Evolutionary conservation across 2,888 invertebrate genomes (phyloP).

Genomic region (Tenthredo scrophulariae): DNA sequence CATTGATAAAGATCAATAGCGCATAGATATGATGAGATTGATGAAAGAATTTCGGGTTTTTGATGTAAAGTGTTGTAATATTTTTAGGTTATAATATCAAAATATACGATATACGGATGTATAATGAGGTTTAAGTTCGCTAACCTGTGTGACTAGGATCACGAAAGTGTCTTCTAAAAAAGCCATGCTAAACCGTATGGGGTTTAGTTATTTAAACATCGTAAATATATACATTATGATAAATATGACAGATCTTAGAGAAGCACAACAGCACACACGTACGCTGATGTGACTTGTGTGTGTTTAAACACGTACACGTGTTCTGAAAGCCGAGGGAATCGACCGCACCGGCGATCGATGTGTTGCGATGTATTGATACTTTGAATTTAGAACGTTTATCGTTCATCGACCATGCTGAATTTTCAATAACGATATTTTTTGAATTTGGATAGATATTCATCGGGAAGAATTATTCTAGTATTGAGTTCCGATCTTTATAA

Average conservation of each 20-base stretch:
- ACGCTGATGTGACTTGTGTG: not conserved
- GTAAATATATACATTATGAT: not conserved
- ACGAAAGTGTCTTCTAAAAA: slow-evolving; percentile 92
- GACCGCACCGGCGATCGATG: not conserved
- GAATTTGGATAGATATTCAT: too few species aligned
- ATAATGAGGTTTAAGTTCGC: slow-evolving; percentile 47
- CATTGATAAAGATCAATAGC: not conserved
- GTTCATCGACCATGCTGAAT: too few species aligned
- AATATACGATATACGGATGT: not conserved
- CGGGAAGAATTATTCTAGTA: too few species aligned
- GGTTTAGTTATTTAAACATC: not conserved
- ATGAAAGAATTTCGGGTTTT: not conserved
- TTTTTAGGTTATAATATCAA: slow-evolving; percentile 25
- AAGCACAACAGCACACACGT: not conserved
- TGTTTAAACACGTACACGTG: not conserved
- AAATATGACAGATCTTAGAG: slow-evolving; percentile 41
- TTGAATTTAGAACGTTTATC: not conserved
- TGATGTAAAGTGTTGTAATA: not conserved
- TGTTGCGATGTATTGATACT: not conserved
- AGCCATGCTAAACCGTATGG: slow-evolving; percentile 82
- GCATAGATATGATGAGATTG: not conserved
- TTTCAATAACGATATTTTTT: too few species aligned
- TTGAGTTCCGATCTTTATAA: too few species aligned
- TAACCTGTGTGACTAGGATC: slow-evolving; percentile 90
- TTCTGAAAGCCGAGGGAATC: not conserved